Percentiles rank a stretch among this genome's conserved stretches.
Evolutionary conservation across 1,140 invertebrate genomes (phyloP).

Genomic region (Archegozetes longisetosus): DNA sequence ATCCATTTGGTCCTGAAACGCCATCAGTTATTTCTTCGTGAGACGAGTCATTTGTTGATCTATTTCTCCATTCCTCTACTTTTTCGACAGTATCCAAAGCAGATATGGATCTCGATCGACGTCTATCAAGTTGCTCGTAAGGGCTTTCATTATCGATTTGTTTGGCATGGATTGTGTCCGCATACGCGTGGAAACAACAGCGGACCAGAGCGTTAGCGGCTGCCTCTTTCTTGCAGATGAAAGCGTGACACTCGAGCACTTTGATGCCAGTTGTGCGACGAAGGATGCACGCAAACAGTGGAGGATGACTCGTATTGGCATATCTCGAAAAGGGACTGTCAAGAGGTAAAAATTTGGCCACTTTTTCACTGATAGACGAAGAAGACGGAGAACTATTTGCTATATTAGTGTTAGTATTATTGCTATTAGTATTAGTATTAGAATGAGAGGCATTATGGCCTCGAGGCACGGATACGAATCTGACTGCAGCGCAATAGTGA

Average conservation of each 20-base stretch:
- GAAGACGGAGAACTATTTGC: background rate
- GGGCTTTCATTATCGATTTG: slow-evolving; percentile 25
- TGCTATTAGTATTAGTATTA: background rate
- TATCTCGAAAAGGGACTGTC: slow-evolving; percentile 83
- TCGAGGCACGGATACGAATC: slow-evolving; percentile 47
- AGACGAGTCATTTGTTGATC: slow-evolving; percentile 9
- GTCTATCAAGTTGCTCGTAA: slow-evolving; percentile 20
- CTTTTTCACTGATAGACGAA: slow-evolving; percentile 25
- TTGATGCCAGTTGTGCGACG: slow-evolving; percentile 92
- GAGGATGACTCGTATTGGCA: slow-evolving; percentile 70
- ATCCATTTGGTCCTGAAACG: background rate
- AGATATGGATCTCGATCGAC: slow-evolving; percentile 20
- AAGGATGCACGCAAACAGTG: slow-evolving; percentile 89
- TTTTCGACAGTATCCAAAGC: slow-evolving; percentile 24
- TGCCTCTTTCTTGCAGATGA: slow-evolving; percentile 89
- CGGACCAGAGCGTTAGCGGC: slow-evolving; percentile 81
- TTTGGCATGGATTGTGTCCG: slow-evolving; percentile 77
- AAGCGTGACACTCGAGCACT: slow-evolving; percentile 96
- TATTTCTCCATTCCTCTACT: slow-evolving; percentile 23
- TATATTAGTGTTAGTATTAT: background rate
- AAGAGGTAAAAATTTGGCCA: slow-evolving; percentile 78
- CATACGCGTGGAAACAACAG: slow-evolving; percentile 88
- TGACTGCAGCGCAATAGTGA: slow-evolving; percentile 93
- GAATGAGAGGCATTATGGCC: slow-evolving; percentile 7
- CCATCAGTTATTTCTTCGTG: background rate